These are phyloP conservation scores for Elgonia sp. DNA, from an alignment of 2,888 invertebrate genomes.

Conservation along the genomic window DNA sequence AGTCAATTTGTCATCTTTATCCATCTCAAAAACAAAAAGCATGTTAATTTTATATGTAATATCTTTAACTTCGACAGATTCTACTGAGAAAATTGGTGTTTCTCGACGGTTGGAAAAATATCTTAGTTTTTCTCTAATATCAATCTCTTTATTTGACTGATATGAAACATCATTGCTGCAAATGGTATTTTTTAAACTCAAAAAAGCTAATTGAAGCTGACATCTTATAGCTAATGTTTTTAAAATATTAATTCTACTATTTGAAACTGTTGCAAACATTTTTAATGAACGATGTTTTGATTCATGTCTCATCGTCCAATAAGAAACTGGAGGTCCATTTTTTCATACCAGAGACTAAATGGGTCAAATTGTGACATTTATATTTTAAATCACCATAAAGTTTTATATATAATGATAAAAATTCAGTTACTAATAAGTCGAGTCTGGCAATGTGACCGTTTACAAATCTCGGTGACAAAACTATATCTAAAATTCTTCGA, in stretches of 20 bases:
- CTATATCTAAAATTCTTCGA: slow-evolving; percentile 53
- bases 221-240: slow-evolving; percentile 53
- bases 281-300: slow-evolving; percentile 54
- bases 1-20: slow-evolving; percentile 14
- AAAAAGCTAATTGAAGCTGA: slow-evolving; percentile 53
- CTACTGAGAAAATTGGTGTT: slow-evolving; percentile 10
- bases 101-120: slow-evolving; percentile 38
- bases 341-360: slow-evolving; percentile 33
- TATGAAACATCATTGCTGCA: slow-evolving; percentile 21
- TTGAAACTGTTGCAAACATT: slow-evolving; percentile 50
- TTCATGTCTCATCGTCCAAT: slow-evolving; percentile 60
- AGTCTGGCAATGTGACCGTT: slow-evolving; percentile 48
- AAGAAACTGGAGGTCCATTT: slow-evolving; percentile 49
- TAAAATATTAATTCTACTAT: slow-evolving; percentile 58
- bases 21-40: slow-evolving; percentile 44
- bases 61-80: slow-evolving; percentile 27
- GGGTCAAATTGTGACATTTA: slow-evolving; percentile 52
- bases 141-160: slow-evolving; percentile 36
- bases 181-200: slow-evolving; percentile 25
- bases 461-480: slow-evolving; percentile 63
- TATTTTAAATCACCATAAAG: slow-evolving; percentile 48
- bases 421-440: slow-evolving; percentile 45
- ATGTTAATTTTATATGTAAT: slow-evolving; percentile 24
- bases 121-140: slow-evolving; percentile 38
- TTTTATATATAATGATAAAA: slow-evolving; percentile 47